Evolutionary conservation across 2,113 vertebrate species (phyloP).

Genomic region (Hyaena hyaena): DNA sequence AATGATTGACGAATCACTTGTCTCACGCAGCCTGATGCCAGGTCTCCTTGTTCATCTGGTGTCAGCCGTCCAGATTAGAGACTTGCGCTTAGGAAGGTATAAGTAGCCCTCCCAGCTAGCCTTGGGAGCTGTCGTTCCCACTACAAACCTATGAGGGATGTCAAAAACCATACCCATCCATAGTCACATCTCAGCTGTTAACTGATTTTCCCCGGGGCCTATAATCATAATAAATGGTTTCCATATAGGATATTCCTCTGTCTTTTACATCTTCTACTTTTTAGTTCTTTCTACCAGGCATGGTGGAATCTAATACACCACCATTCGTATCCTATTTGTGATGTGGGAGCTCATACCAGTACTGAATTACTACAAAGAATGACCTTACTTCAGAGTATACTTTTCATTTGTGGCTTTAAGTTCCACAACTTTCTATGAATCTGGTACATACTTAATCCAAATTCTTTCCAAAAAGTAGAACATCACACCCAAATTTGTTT

Average conservation of each 20-base stretch:
- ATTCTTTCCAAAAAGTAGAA: slow-evolving; percentile 5
- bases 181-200: neutral
- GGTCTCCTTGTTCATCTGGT: neutral
- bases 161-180: neutral
- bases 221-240: neutral
- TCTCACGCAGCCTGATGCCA: neutral
- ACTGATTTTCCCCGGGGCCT: neutral
- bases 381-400: neutral
- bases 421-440: slow-evolving; percentile 5
- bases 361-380: neutral
- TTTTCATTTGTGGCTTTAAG: neutral
- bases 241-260: neutral
- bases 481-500: neutral
- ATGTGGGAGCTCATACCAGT: neutral
- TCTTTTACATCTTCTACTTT: slow-evolving; percentile 14
- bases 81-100: neutral
- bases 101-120: neutral
- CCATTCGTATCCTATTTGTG: neutral
- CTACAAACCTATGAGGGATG: neutral
- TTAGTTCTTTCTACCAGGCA: neutral
- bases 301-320: neutral
- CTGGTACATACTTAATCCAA: neutral
- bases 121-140: neutral
- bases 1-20: neutral
- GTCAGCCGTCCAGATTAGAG: neutral